Evolutionary conservation across 2,888 invertebrate genomes (phyloP).

Genomic region (Cataglyphis albicans): DNA sequence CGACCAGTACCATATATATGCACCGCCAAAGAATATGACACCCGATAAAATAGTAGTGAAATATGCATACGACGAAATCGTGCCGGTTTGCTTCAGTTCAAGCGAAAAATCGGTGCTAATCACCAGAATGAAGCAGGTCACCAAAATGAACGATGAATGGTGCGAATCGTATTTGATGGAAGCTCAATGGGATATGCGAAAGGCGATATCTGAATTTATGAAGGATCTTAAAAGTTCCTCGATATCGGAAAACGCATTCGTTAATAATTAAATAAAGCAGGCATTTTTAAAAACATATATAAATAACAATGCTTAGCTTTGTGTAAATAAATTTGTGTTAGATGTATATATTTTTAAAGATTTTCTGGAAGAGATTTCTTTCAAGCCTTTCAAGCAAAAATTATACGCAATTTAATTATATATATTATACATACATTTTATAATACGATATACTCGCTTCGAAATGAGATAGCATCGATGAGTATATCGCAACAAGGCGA

Average conservation of each 20-base stretch:
- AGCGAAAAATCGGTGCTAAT: slow-evolving; percentile 80
- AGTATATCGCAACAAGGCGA: slow-evolving; percentile 54
- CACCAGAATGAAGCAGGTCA: slow-evolving; percentile 76
- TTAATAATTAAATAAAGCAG: slow-evolving; percentile 16
- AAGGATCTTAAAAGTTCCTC: slow-evolving; percentile 79
- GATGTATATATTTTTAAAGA: background rate
- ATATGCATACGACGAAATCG: slow-evolving; percentile 59
- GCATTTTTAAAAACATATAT: background rate
- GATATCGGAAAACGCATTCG: slow-evolving; percentile 80
- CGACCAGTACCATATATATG: slow-evolving; percentile 82
- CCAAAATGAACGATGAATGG: slow-evolving; percentile 79
- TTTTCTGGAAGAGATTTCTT: background rate
- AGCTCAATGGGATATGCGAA: slow-evolving; percentile 80
- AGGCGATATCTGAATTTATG: slow-evolving; percentile 79
- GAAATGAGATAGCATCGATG: slow-evolving; percentile 46
- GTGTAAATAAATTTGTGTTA: slow-evolving; percentile 1
- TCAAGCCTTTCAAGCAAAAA: background rate
- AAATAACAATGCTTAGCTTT: background rate
- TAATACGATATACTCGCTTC: background rate
- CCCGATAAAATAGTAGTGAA: slow-evolving; percentile 23
- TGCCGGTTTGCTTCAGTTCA: slow-evolving; percentile 76
- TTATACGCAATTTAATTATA: slow-evolving; percentile 17
- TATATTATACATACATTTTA: background rate
- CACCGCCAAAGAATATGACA: slow-evolving; percentile 24
- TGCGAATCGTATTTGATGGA: slow-evolving; percentile 76